Evolutionary conservation across 1,140 invertebrate genomes (phyloP), one percentile per base, ranked within the genome.

Genomic region (Zophobas morio): DNA sequence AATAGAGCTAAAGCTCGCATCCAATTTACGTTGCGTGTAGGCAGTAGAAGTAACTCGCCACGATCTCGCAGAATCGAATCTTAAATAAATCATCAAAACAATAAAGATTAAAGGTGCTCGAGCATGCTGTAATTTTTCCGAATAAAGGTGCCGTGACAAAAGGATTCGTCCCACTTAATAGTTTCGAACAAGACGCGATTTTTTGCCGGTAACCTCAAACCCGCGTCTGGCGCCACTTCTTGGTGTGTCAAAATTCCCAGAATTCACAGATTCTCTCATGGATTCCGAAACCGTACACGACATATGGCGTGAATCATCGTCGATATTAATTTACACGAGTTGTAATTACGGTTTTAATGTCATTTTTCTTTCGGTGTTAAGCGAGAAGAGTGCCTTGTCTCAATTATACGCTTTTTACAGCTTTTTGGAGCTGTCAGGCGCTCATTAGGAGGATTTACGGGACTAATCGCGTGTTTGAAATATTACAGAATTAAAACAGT

Each of bases 401-500:
- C 60, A 42, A 66, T 66, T 40, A 40, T 40, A 66, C 60, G 60
- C 60, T 8, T 66, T 66, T 66, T 66, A 66, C 37, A 66, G 60
- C 60, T 66, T 66, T 66, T 66, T 40, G 60, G 60, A 42, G 60
- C 60, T 66, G 60, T 66, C 60, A 42, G 60, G 42, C 39, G 60
- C 60, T 66, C 60, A 66, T 66, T 66, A 66, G 60, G 3, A 42
- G 37, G 60, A 66, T 66, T 66, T 66, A 66, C 39, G 60, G 39
- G 60, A 66, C 37, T 66, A 66, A 66, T 66, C 39, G 20, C 60
- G 60, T 66, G 60, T 42, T 66, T 66, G 60, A 66, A 66, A 42
- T 66, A 66, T 66, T 40, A 66, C 39, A n/a, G 60, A 66, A 66
- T 66, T 66, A 66, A 66, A 66, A 42, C 60, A 66, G 60, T 66